Evolutionary conservation across 2,113 vertebrate genomes (phyloP).

Genomic region (Zeus faber): DNA sequence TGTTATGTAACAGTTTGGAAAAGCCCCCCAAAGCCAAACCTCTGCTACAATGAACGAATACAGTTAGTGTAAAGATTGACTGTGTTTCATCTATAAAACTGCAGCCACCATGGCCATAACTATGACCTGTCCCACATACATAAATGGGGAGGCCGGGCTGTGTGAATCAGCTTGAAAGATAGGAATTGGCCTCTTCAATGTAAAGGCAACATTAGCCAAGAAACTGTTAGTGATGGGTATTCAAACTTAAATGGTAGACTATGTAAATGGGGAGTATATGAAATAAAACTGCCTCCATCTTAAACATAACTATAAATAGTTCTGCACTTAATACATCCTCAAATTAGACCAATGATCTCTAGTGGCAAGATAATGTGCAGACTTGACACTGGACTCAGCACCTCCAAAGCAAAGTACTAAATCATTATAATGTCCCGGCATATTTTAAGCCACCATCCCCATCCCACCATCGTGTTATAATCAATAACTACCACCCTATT

Average conservation of each 20-base stretch:
- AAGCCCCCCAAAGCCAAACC: slow-evolving; percentile 45
- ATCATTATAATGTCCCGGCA: slow-evolving; percentile 63
- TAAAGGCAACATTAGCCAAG: slow-evolving; percentile 5
- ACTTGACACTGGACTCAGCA: slow-evolving; percentile 56
- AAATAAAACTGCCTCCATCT: slow-evolving; percentile 23
- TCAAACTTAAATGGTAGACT: too few relatives aligned
- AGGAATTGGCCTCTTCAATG: slow-evolving; percentile 4
- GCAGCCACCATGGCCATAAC: slow-evolving; percentile 19
- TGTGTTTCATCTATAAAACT: slow-evolving; percentile 9
- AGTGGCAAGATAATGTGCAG: slow-evolving; percentile 68
- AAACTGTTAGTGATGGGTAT: too few relatives aligned
- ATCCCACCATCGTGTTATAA: slow-evolving; percentile 51
- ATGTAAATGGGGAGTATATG: too few relatives aligned
- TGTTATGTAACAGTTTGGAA: slow-evolving; percentile 61
- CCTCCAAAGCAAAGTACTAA: slow-evolving; percentile 53
- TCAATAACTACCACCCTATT: slow-evolving; percentile 54
- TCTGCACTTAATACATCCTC: slow-evolving; percentile 39
- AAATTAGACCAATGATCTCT: slow-evolving; percentile 43
- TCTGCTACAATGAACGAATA: slow-evolving; percentile 38
- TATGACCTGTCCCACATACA: slow-evolving; percentile 5
- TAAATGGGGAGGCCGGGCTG: neutral
- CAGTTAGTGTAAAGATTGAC: slow-evolving; percentile 21
- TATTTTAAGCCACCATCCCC: slow-evolving; percentile 52
- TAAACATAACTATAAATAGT: slow-evolving; percentile 58
- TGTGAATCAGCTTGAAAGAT: neutral